These are phyloP conservation scores for Genyomyrus donnyi DNA, from an alignment of 2,113 vertebrate species.

Conservation along the genomic window DNA sequence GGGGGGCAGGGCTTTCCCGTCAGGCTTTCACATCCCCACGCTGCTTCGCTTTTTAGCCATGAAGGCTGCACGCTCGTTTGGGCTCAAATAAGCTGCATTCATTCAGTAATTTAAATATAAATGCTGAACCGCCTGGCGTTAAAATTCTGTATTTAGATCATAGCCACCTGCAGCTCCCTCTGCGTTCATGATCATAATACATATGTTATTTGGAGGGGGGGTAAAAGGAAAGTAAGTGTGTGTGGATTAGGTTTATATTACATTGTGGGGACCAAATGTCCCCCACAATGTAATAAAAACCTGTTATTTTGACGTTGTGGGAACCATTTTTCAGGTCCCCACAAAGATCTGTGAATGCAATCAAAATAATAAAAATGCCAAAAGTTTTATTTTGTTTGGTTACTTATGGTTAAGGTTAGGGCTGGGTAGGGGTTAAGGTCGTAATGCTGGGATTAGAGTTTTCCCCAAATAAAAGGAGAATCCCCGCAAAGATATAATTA, in stretches of 20 bases:
- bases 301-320: not conserved
- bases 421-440: too few species aligned
- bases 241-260: not conserved
- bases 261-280: not conserved
- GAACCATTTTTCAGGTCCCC: not conserved
- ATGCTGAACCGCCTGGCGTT: not conserved
- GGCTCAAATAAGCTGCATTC: not conserved
- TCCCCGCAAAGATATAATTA: too few species aligned
- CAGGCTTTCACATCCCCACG: not conserved
- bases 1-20: not conserved
- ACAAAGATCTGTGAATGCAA: too few species aligned
- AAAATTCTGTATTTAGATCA: not conserved
- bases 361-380: too few species aligned
- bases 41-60: not conserved
- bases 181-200: not conserved
- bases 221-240: not conserved
- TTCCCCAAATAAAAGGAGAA: too few species aligned
- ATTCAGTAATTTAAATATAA: constrained; percentile 9
- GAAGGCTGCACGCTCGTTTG: not conserved
- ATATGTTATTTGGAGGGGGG: not conserved
- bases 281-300: too few species aligned
- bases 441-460: too few species aligned
- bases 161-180: not conserved
- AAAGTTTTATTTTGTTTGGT: too few species aligned
- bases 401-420: too few species aligned